Base-by-base conservation (phyloP, 30 jellyfish, hydroid and myxozoan species). In the Phacellophora camtschatica region DNA sequence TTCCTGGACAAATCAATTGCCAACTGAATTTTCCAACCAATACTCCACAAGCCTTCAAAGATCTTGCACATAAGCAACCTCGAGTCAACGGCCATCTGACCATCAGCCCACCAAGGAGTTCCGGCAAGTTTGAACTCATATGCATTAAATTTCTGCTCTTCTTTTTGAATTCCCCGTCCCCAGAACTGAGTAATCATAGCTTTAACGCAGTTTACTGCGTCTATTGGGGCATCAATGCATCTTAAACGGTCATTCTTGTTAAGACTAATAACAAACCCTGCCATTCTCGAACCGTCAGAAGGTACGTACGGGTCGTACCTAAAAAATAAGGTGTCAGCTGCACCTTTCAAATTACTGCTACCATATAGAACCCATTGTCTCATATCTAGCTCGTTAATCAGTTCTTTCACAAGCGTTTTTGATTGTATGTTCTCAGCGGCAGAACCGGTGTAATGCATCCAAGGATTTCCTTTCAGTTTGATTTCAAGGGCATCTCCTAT, bases 91-190 rank as follows among this genome's bases (percentile, higher is more conserved):
- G 94, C 89, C 58, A 50, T 77, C 19, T 72, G 68, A 41, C 97
- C 97, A 16, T 53, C 36, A 4, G 95, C 95, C 95, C 97, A 89
- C 97, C 97, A 89, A 8, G 97, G 97, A 8, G 69, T 43, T 2
- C 97, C 97, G 1, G 70, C 64, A 63, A 89, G 61, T 76, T 89
- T 89, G 24, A 89, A 82, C 71, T 89, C 97, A 61, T 71, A 81
- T 22, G 92, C 83, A 59, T 82, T 82, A 49, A 82, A 82, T 35
- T 67, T 65, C 23, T 56, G 83, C 74, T 88, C 46, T 19, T 82
- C 87, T 7, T 82, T 81, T 67, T 89, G 97, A 11, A 89, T 25
- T 9, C 97, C 97, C 1, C 83, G 78, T 2, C 37, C 4, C 97
- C 97, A 89, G 20, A 13, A 11, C 31, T 81, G 95, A 2, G 70